These are phyloP conservation scores for Rhabdophis nuchalis DNA, from an alignment of 2,797 vertebrate species.

Conservation along the genomic window DNA sequence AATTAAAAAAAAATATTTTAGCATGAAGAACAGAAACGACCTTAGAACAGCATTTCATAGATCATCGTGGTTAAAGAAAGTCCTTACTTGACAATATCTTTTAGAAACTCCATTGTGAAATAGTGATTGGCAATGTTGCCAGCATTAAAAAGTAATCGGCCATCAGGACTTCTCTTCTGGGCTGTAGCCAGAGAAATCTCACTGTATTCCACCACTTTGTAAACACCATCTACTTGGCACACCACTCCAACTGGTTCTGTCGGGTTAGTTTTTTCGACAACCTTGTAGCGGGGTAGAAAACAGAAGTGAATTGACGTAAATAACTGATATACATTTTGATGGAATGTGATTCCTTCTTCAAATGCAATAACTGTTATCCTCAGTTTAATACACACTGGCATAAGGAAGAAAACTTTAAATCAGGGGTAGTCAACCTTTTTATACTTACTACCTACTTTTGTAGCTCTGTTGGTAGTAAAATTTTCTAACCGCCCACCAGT, in stretches of 20 bases:
- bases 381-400: not conserved
- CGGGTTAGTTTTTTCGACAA: slow-evolving; percentile 96
- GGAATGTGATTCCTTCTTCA: not conserved
- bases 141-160: slow-evolving; percentile 88
- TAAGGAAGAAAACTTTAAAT: not conserved
- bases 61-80: not conserved
- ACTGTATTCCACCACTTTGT: slow-evolving; percentile 97
- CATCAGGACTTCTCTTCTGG: slow-evolving; percentile 81
- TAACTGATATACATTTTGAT: not conserved
- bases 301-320: not conserved
- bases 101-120: slow-evolving; percentile 87
- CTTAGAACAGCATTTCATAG: not conserved
- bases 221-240: slow-evolving; percentile 86
- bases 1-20: not conserved
- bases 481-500: too few species aligned
- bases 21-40: not conserved
- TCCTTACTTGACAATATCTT: slow-evolving; percentile 84
- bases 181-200: slow-evolving; percentile 92
- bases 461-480: too few species aligned
- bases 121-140: slow-evolving; percentile 96
- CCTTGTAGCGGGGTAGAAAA: slow-evolving; percentile 68
- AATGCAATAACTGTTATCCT: not conserved
- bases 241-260: slow-evolving; percentile 95
- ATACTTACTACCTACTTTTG: too few species aligned
- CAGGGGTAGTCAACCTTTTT: too few species aligned